Base-by-base conservation (phyloP, 2,888 invertebrate species). In the Drosophila macrospina region DNA sequence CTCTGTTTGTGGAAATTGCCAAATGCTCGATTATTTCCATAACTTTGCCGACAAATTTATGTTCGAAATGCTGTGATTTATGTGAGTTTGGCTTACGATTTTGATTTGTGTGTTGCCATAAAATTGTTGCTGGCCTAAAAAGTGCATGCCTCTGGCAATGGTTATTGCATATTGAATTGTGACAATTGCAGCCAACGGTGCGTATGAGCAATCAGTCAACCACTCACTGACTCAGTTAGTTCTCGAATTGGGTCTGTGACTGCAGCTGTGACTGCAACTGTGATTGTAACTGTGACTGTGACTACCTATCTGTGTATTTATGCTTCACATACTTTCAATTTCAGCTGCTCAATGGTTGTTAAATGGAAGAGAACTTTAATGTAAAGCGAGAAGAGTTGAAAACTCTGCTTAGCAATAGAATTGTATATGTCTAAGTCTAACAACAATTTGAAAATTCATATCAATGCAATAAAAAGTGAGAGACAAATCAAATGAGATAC, bases 131-230 rank as follows among this genome's bases (percentile, higher is more conserved):
- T 42, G 34, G 69, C 63, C 20, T 7, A n/a, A 15, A 28, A 34
- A 16, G 16, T 39, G 50, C 32, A 37, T 34, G 56, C 36, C 37
- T 8, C 51, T 13, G 45, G 56, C 39, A 55, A 39, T 54, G 65
- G 78, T 67, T 80, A 78, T 80, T 78, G 81, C 77, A 69, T 80
- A 78, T 80, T 78, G 81, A 80, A 77, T 69, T 67, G 64, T 62
- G 61, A 77, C 64, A 79, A 50, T 64, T 39, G 72, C 71, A 74
- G 60, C 37, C 84, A 80, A 69, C 80, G 85, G 80, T 84, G 80
- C 80, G 84, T 80, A 80, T 80, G 74, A 78, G 85, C 80, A 80
- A 80, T 80, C 80, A 80, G 73, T 80, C 81, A 80, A 69, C 70
- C 80, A 77, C 77, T 73, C 78, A 77, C 64, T 72, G 74, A 71